Evolutionary conservation across 2,113 vertebrate species (phyloP), one percentile per base, ranked within the genome.

Genomic region (Poicephalus meyeri): DNA sequence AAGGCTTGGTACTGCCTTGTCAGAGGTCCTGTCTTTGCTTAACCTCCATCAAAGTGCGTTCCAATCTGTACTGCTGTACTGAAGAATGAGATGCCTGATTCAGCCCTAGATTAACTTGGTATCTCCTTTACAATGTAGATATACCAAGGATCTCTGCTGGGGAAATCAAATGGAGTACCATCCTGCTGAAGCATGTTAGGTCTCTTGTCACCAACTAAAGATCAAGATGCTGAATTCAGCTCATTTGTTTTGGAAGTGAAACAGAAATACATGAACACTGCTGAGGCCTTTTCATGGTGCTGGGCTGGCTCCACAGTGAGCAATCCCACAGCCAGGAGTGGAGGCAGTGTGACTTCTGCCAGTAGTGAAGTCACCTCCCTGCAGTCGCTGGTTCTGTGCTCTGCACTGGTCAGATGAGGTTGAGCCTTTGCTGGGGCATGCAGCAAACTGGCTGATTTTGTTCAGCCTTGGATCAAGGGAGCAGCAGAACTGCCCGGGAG

Each of bases 101-200:
- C 56, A 35, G 66, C 89, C 92, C 85, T 71, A 73, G 68, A 72
- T 80, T 85, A 94, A 94, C 2, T 47, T 60, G 31, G 42, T 17
- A 31, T 82, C 33, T 74, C 31, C 35, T 96, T 79, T 33, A 14
- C 37, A 61, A 29, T n/a, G 25, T 58, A 90, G 84, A 93, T 87
- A 72, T 68, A 63, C 82, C 18, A 56, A 37, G 16, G 47, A 31
- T 58, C 65, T 76, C 71, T 91, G 31, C 53, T 58, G 85, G 76
- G 76, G 58, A 95, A 94, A 81, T 94, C 79, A 68, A 88, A 80
- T 70, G 86, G 95, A 95, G 83, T 91, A 55, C 56, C 79, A 53
- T 87, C 80, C 84, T 78, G 35, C 72, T 86, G 56, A 52, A 76
- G 16, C 85, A 41, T 12, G 17, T 60, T 65, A 61, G 50, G 37